Conservation (phyloP, 1,140 invertebrate genomes). For the Piezodorus guildinii region DNA sequence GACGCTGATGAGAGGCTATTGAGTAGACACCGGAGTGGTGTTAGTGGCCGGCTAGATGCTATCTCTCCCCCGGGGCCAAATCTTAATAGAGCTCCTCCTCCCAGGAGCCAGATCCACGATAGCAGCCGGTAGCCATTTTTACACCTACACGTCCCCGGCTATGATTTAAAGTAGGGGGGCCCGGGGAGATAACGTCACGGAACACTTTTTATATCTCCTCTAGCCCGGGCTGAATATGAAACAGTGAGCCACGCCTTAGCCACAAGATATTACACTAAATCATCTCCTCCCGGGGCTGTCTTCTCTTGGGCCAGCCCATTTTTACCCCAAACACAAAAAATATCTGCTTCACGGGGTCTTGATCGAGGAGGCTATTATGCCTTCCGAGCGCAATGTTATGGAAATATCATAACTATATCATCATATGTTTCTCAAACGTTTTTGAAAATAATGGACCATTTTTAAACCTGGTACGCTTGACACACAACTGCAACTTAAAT, state of each 20-base stretch:
- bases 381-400: too few species aligned
- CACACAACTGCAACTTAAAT: too few species aligned
- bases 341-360: too few species aligned
- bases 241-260: neutral
- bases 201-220: neutral
- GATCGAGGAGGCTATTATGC: too few species aligned
- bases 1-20: conserved; percentile 2
- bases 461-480: too few species aligned
- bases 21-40: neutral
- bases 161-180: conserved; percentile 2
- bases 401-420: too few species aligned
- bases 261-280: too few species aligned
- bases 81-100: neutral
- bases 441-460: too few species aligned
- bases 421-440: too few species aligned
- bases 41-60: neutral
- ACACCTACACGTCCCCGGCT: conserved; percentile 8
- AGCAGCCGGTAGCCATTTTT: conserved; percentile 3
- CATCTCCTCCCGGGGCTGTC: too few species aligned
- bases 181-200: neutral
- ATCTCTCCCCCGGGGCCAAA: neutral
- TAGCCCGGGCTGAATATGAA: conserved; percentile 1
- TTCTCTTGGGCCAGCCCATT: too few species aligned
- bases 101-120: neutral
- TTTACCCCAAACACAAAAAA: too few species aligned